phyloP scores from a whole-genome alignment of 2,113 vertebrate species.

The Rhinogobius similis region DNA sequence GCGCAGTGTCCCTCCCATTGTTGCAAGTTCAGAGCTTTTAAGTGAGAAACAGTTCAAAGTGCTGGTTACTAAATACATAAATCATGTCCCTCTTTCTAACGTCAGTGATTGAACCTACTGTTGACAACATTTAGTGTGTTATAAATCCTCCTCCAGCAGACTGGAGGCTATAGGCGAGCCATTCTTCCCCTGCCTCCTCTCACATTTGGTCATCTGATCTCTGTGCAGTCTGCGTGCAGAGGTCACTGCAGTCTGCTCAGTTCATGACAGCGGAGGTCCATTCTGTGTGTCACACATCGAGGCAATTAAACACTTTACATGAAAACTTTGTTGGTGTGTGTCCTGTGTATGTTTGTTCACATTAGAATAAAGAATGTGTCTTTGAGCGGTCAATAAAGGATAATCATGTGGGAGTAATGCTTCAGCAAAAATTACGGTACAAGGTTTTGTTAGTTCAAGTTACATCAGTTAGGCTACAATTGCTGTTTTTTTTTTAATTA shows the following conservation, averaged over 20 bases:
- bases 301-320: not conserved
- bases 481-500: too few species aligned
- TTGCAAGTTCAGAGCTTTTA: not conserved
- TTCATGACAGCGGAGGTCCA: constrained; percentile 3
- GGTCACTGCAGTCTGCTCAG: constrained; percentile 19
- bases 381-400: not conserved
- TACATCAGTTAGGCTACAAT: too few species aligned
- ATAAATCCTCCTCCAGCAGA: constrained; percentile 12
- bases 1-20: not conserved
- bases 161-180: constrained; percentile 1
- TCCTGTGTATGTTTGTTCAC: constrained; percentile 11
- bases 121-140: not conserved
- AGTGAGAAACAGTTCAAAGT: not conserved
- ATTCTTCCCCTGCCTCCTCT: constrained; percentile 1
- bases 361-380: constrained; percentile 22
- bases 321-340: not conserved
- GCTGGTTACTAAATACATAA: not conserved
- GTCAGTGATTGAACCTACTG: not conserved
- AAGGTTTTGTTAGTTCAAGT: too few species aligned
- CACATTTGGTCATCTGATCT: constrained; percentile 24
- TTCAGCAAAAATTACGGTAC: not conserved
- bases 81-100: not conserved
- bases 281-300: not conserved
- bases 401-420: not conserved
- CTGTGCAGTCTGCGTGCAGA: constrained; percentile 23